Evolutionary conservation across 2,113 vertebrate genomes (phyloP).

Genomic region (Dromaius novaehollandiae): DNA sequence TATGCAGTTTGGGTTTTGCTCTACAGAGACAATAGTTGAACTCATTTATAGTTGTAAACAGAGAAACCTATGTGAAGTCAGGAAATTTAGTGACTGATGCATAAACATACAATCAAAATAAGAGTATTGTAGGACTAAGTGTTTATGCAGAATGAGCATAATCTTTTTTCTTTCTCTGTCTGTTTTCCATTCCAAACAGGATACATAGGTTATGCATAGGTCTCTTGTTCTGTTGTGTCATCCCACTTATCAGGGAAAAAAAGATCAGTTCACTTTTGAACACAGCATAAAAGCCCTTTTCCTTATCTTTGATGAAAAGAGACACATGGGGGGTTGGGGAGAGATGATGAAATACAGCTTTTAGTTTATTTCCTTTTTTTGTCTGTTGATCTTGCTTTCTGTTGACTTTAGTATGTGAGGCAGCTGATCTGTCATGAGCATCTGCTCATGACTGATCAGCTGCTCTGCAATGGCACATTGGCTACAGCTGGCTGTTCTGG

Average conservation of each 20-base stretch:
- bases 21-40: neutral
- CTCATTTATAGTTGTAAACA: neutral
- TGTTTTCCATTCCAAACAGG: neutral
- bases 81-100: neutral
- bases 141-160: neutral
- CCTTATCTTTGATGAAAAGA: neutral
- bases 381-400: neutral
- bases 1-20: neutral
- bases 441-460: neutral
- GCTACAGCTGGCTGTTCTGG: neutral
- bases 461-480: neutral
- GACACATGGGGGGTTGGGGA: neutral
- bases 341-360: neutral
- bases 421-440: neutral
- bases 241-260: neutral
- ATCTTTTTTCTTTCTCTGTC: no score
- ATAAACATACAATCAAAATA: neutral
- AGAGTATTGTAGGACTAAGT: neutral
- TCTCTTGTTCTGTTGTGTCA: neutral
- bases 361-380: neutral
- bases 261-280: neutral
- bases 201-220: neutral
- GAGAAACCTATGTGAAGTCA: neutral
- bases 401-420: neutral
- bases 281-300: neutral